phyloP scores from a whole-genome alignment of 1,140 invertebrate genomes.

The Babylonia areolata region DNA sequence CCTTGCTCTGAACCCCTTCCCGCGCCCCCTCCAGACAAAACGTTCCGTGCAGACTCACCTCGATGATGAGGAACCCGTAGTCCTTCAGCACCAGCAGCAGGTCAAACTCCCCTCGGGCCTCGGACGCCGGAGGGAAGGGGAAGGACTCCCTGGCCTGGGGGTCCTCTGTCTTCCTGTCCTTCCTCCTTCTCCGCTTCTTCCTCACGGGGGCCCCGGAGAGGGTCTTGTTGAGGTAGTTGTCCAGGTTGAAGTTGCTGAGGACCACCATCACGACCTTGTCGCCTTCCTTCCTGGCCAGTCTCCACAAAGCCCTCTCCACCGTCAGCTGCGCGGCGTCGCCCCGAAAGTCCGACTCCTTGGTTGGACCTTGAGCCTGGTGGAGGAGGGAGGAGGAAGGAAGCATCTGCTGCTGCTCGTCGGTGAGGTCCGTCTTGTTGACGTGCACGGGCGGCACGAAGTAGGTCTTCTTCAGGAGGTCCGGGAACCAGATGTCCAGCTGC shows the following conservation, averaged over 20 bases:
- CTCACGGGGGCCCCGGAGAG: not conserved
- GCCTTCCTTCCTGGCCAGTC: not conserved
- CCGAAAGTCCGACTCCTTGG: slow-evolving; percentile 1
- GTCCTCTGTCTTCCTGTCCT: not conserved
- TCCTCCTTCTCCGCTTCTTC: not conserved
- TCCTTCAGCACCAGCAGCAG: not conserved
- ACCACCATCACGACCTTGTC: slow-evolving; percentile 11
- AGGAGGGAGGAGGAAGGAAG: not conserved
- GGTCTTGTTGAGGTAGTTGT: slow-evolving; percentile 21
- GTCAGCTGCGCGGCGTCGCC: not conserved
- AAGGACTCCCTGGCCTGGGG: not conserved
- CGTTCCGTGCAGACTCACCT: no score
- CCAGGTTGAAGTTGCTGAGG: slow-evolving; percentile 1
- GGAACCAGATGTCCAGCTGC: not conserved
- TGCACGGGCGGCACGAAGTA: not conserved
- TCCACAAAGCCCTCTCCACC: slow-evolving; percentile 6
- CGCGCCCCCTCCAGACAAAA: no score
- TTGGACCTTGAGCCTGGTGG: not conserved
- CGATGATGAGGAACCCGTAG: not conserved
- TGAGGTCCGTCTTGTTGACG: not conserved
- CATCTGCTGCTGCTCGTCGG: not conserved
- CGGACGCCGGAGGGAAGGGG: not conserved
- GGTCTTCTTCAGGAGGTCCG: not conserved
- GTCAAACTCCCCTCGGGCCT: not conserved
- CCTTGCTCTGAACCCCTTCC: not conserved